Evolutionary conservation across 2,888 invertebrate species (phyloP).

Genomic region (Tenodera sinensis): DNA sequence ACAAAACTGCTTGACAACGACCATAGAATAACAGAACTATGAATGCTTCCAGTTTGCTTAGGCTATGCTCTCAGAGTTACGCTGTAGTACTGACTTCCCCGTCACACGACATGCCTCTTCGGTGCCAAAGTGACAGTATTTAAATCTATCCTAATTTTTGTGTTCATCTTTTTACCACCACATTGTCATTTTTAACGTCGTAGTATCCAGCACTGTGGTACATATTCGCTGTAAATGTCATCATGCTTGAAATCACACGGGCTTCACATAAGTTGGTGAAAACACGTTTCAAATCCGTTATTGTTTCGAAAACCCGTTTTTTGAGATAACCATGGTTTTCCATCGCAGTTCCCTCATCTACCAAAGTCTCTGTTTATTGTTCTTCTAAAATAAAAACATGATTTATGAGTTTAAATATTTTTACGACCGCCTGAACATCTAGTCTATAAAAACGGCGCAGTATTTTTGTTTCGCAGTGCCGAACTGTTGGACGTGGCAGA

Average conservation of each 20-base stretch:
- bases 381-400: background rate
- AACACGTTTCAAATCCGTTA: background rate
- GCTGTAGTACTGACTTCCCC: too few relatives aligned
- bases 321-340: background rate
- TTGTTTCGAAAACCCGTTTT: background rate
- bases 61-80: too few relatives aligned
- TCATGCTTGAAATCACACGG: background rate
- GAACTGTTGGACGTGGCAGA: background rate
- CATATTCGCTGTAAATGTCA: too few relatives aligned
- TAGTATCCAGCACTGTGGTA: too few relatives aligned
- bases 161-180: too few relatives aligned
- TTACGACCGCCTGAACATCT: background rate
- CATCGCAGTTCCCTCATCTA: background rate
- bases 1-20: too few relatives aligned
- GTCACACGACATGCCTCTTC: too few relatives aligned
- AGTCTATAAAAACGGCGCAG: background rate
- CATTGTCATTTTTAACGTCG: too few relatives aligned
- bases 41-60: too few relatives aligned
- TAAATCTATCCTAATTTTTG: too few relatives aligned
- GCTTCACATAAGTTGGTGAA: background rate
- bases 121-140: too few relatives aligned
- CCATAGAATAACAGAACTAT: too few relatives aligned
- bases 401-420: background rate
- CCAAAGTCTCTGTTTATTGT: background rate
- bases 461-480: background rate